Percentiles rank a stretch among this genome's conserved stretches.
phyloP scores from a whole-genome alignment of 2,113 vertebrate genomes.

The Macrotis lagotis region DNA sequence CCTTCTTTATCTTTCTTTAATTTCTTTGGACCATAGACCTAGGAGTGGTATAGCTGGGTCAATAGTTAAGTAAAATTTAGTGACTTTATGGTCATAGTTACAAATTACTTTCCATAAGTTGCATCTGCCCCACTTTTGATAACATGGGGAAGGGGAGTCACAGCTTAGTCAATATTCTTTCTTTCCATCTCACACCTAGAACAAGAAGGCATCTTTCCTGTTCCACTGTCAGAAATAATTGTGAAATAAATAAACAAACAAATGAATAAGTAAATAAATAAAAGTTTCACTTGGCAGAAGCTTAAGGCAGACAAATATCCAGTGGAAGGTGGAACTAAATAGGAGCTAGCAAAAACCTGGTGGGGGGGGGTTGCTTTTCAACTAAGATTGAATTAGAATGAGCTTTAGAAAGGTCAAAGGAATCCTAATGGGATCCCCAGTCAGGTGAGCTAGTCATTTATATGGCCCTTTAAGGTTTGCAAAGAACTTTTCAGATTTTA shows the following conservation, averaged over 20 bases:
- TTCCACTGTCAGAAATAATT: neutral
- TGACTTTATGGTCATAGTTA: neutral
- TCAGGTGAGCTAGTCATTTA: neutral
- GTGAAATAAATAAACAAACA: neutral
- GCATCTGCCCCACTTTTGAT: neutral
- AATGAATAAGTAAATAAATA: no score
- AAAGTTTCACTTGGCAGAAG: neutral
- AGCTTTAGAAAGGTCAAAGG: neutral
- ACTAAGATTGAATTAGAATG: neutral
- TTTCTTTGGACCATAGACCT: neutral
- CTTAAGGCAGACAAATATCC: neutral
- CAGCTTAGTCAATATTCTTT: neutral
- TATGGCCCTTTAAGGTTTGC: neutral
- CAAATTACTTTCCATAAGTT: neutral
- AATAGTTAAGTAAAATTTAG: neutral
- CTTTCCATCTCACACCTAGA: neutral
- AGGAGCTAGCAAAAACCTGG: neutral
- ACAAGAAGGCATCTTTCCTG: neutral
- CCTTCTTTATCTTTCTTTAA: neutral
- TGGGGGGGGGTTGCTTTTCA: neutral
- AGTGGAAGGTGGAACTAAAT: neutral
- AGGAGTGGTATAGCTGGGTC: neutral
- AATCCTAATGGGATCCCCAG: neutral
- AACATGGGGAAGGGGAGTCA: neutral
- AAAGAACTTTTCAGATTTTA: neutral